A percentile compares a stretch with the other conserved stretches of the same genome.
Evolutionary conservation across 92 coral and sea anemone species (phyloP).

Genomic region (Parazoanthus darwini): DNA sequence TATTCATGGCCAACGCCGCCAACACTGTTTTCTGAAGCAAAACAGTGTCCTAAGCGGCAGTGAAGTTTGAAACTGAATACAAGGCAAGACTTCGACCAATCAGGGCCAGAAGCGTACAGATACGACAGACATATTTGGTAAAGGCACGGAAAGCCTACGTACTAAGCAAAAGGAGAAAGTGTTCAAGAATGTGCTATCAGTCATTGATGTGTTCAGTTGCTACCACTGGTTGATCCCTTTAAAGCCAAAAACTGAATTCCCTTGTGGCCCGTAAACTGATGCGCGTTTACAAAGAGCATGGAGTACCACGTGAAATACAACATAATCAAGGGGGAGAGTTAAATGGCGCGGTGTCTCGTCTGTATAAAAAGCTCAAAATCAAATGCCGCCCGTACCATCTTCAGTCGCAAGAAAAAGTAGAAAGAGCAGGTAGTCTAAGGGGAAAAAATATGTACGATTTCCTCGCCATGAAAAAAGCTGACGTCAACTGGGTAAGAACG

Average conservation of each 20-base stretch:
- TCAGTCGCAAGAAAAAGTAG: slow-evolving; percentile 51
- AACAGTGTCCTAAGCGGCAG: too few species aligned
- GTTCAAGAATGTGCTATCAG: slow-evolving; percentile 34
- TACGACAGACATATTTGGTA: slow-evolving; percentile 41
- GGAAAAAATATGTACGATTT: slow-evolving; percentile 41
- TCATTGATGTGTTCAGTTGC: slow-evolving; percentile 47
- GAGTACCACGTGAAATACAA: slow-evolving; percentile 38
- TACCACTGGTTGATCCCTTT: slow-evolving; percentile 37
- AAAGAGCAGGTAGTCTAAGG: slow-evolving; percentile 24
- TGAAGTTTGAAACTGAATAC: not conserved
- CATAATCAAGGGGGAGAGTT: slow-evolving; percentile 48
- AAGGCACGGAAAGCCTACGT: slow-evolving; percentile 17
- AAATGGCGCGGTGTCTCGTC: slow-evolving; percentile 34
- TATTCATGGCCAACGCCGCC: too few species aligned
- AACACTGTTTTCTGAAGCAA: too few species aligned
- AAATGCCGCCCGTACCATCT: slow-evolving; percentile 57
- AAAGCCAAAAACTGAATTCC: not conserved
- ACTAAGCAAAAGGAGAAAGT: slow-evolving; percentile 24
- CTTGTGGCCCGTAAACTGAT: slow-evolving; percentile 37
- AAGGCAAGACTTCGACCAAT: slow-evolving; percentile 55
- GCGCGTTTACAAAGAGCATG: slow-evolving; percentile 38
- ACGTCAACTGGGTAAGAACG: slow-evolving; percentile 34
- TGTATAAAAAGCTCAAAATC: slow-evolving; percentile 38
- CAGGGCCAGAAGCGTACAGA: slow-evolving; percentile 35
- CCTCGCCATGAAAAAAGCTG: slow-evolving; percentile 24